Conservation (phyloP, 2,113 vertebrate species). For the Myodes glareolus region DNA sequence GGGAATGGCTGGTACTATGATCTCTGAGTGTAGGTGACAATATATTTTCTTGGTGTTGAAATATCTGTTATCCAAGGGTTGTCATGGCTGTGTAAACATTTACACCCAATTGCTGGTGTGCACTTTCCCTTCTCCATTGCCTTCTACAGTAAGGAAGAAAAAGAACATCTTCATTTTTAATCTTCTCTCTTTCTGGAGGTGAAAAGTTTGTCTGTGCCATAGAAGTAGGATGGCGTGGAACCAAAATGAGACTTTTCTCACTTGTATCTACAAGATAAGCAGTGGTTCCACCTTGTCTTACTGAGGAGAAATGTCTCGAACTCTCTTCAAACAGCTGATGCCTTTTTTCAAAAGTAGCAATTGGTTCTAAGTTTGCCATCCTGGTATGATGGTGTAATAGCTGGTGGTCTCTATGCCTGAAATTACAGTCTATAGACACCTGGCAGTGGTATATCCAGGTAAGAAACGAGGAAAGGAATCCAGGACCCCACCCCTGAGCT, state of each 20-base stretch:
- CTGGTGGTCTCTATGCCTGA: background rate
- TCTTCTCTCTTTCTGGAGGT: constrained; percentile 17
- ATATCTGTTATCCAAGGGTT: constrained; percentile 42
- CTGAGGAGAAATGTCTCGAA: constrained; percentile 32
- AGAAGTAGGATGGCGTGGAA: constrained; percentile 44
- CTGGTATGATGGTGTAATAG: background rate
- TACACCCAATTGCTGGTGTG: constrained; percentile 33
- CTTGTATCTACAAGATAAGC: constrained; percentile 2
- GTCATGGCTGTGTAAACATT: constrained; percentile 51
- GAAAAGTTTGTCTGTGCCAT: constrained; percentile 65
- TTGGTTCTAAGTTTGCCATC: background rate
- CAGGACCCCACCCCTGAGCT: background rate
- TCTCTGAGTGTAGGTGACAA: constrained; percentile 45
- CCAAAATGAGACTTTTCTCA: constrained; percentile 57
- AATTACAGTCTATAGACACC: background rate
- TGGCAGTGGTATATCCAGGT: background rate
- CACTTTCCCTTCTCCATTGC: constrained; percentile 22
- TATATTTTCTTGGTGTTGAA: constrained; percentile 51
- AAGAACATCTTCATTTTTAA: background rate
- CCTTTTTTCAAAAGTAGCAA: background rate
- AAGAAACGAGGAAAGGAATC: background rate
- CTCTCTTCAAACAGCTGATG: background rate
- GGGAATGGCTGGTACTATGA: background rate
- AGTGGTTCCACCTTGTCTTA: constrained; percentile 31
- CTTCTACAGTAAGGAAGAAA: background rate